These are phyloP conservation scores for Arrhopalites spinosus DNA, from an alignment of 2,888 invertebrate genomes.

Conservation along the genomic window DNA sequence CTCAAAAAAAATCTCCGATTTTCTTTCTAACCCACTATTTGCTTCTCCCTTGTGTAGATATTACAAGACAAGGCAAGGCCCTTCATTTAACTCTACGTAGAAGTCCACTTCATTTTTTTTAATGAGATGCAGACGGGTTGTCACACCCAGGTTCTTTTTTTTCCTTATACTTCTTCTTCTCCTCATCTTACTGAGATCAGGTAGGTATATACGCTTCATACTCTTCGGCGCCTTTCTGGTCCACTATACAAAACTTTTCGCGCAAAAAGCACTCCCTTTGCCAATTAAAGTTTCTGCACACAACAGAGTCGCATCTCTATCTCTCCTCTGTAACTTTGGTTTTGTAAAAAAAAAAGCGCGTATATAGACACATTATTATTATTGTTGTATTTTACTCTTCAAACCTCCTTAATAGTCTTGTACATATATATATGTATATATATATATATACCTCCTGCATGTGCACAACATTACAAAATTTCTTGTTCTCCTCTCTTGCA, in stretches of 20 bases:
- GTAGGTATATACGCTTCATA: constrained; percentile 21
- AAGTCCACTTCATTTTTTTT: constrained; percentile 35
- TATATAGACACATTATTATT: too few relatives aligned
- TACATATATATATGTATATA: neutral
- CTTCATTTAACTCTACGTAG: constrained; percentile 15
- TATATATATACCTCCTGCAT: neutral
- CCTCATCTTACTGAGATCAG: constrained; percentile 36
- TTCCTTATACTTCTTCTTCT: constrained; percentile 13
- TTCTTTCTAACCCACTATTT: too few relatives aligned
- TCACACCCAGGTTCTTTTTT: constrained; percentile 47
- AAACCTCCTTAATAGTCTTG: neutral
- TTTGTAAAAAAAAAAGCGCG: neutral
- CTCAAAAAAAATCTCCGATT: too few relatives aligned
- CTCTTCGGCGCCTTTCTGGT: constrained; percentile 54
- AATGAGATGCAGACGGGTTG: constrained; percentile 49
- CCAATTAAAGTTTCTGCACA: constrained; percentile 51
- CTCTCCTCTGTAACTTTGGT: neutral
- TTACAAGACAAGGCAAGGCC: constrained; percentile 29
- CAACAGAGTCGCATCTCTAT: neutral
- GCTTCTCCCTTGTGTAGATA: too few relatives aligned
- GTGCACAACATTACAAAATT: neutral
- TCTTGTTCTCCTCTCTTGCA: neutral
- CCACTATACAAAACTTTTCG: constrained; percentile 54
- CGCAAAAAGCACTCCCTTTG: constrained; percentile 53
- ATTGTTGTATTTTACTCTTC: neutral